Conservation (phyloP, 2,888 invertebrate genomes). For the Lamellibrachia columna region DNA sequence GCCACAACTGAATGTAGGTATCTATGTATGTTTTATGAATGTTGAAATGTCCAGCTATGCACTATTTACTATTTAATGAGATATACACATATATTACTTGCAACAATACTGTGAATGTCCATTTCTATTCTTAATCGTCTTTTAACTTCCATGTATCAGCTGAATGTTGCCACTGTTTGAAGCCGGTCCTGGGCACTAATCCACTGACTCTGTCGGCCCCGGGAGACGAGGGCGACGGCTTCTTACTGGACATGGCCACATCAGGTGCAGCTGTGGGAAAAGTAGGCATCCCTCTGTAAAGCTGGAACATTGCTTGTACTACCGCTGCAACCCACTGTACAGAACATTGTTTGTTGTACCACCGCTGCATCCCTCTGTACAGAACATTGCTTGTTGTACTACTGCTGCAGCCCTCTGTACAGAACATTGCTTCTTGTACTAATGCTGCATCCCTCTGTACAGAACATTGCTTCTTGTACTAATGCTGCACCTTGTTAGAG, state of each 20-base stretch:
- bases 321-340: too few species aligned
- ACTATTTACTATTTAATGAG: neutral
- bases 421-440: neutral
- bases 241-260: constrained; percentile 94
- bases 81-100: neutral
- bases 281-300: constrained; percentile 58
- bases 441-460: neutral
- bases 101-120: neutral
- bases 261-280: constrained; percentile 93
- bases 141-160: neutral
- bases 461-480: neutral
- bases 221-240: constrained; percentile 73
- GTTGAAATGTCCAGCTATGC: neutral
- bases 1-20: neutral
- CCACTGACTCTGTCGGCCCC: constrained; percentile 87
- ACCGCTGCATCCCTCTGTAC: too few species aligned
- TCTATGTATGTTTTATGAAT: neutral
- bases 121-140: neutral
- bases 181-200: constrained; percentile 87
- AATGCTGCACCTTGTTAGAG: neutral
- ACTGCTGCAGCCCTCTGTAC: too few species aligned
- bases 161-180: constrained; percentile 33
- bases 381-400: too few species aligned
- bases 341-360: too few species aligned
- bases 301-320: neutral